Evolutionary conservation across 2,888 invertebrate species (phyloP), one percentile per base, ranked within the genome.

Genomic region (Psylliodes chrysocephalus): DNA sequence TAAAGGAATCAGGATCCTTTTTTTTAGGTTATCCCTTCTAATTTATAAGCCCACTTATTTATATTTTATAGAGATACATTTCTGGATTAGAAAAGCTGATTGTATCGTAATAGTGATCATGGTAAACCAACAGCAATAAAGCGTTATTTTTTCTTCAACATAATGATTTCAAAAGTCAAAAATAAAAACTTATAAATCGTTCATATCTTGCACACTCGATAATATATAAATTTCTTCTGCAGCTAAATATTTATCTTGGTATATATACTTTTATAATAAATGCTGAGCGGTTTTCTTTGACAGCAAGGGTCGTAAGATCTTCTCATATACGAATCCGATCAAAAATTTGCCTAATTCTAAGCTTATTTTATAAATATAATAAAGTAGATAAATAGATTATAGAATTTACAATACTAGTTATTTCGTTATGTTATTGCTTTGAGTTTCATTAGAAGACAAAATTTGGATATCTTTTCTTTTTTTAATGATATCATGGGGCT

Each of bases 391-490:
- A 78, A 79, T 79, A 79, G 78, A 77, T 73, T 70, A 72, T 68
- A 73, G 72, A 70, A 72, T 76, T 75, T 77, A 75, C 72, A 76
- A 72, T 73, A 78, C 76, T 79, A 79, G 75, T 80, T 81, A 80
- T 81, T 79, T 81, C 80, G 80, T 79, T 82, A 77, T 72, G 71
- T 82, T 83, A 83, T 83, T 83, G 83, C 83, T 83, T 81, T 83
- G 75, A 77, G 83, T 83, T 83, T 80, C 83, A 76, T 81, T 78
- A 81, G 81, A 82, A 82, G 82, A 82, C 82, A 76, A 82, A 81
- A 79, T 79, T 78, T 79, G 77, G 75, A 77, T 74, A 76, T 76
- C 70, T 68, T 68, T 63, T 62, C n/a, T n/a, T n/a, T n/a, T n/a
- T n/a, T n/a, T n/a, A n/a, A n/a, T 19, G 73, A 72, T 63, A 67